Conservation (phyloP, 2,888 invertebrate species). For the Cinara cedri region DNA sequence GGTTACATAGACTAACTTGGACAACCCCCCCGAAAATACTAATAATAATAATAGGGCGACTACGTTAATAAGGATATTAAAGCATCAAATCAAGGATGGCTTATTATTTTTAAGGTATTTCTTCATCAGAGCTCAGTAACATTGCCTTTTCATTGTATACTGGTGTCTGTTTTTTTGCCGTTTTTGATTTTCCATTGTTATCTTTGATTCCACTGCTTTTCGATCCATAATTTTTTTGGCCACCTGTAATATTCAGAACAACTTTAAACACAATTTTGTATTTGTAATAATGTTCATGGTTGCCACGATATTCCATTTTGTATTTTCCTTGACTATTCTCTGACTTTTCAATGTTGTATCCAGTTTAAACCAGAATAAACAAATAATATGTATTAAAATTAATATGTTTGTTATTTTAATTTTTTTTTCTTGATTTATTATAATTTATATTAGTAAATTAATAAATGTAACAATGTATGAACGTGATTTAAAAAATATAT, state of each 20-base stretch:
- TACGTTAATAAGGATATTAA: background rate
- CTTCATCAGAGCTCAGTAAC: constrained; percentile 93
- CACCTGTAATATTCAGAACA: constrained; percentile 25
- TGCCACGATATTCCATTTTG: background rate
- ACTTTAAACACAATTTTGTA: background rate
- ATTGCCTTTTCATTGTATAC: constrained; percentile 96
- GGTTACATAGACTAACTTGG: background rate
- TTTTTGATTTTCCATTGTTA: constrained; percentile 42
- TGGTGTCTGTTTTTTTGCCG: constrained; percentile 65
- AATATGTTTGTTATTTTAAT: no score
- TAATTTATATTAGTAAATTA: no score
- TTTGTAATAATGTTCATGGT: background rate
- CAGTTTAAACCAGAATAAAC: no score
- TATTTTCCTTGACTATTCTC: background rate
- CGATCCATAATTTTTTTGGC: constrained; percentile 60
- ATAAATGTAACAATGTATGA: no score
- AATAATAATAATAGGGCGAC: background rate
- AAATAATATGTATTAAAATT: no score
- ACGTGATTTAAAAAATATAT: no score
- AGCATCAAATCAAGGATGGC: background rate
- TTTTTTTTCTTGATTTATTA: no score
- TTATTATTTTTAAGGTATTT: constrained; percentile 62
- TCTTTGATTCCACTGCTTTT: constrained; percentile 65
- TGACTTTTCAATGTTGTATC: no score
- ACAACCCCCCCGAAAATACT: background rate